These are phyloP conservation scores for Pollenia labialis DNA, from an alignment of 2,888 invertebrate species.

Conservation along the genomic window DNA sequence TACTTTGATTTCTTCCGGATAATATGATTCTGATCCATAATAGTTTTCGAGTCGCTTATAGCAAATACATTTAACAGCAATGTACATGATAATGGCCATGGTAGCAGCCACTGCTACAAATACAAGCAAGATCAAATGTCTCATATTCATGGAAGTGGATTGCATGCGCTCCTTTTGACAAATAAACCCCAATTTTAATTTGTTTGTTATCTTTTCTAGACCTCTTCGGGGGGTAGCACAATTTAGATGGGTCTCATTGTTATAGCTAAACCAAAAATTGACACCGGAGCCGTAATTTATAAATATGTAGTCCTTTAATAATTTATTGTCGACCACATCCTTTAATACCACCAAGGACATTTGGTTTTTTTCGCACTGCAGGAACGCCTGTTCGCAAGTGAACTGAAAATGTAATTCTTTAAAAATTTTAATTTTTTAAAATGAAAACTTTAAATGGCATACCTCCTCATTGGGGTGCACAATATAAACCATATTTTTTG, in stretches of 20 bases:
- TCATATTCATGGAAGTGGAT: not conserved
- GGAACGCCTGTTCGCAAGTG: conserved; percentile 32
- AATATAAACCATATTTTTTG: conserved; percentile 10
- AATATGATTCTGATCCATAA: not conserved
- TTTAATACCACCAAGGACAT: conserved; percentile 21
- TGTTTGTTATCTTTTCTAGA: not conserved
- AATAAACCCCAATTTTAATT: conserved; percentile 47
- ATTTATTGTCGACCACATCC: not conserved
- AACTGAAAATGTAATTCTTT: conserved; percentile 26
- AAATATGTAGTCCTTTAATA: conserved; percentile 29
- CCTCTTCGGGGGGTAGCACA: conserved; percentile 15
- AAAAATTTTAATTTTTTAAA: not conserved
- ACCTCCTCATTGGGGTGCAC: conserved; percentile 42
- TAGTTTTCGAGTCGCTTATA: not conserved
- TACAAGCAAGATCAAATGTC: conserved; percentile 47
- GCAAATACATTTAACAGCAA: conserved; percentile 6
- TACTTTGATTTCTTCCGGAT: not conserved
- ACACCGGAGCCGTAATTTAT: conserved; percentile 31
- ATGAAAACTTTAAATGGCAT: not conserved
- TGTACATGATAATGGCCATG: not conserved
- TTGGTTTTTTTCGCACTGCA: conserved; percentile 28
- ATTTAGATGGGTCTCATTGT: conserved; percentile 24
- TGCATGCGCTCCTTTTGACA: conserved; percentile 6
- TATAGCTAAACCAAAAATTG: conserved; percentile 50
- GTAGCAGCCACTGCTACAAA: not conserved